Conservation (phyloP, 2,113 vertebrate species). For the Rana temporaria region DNA sequence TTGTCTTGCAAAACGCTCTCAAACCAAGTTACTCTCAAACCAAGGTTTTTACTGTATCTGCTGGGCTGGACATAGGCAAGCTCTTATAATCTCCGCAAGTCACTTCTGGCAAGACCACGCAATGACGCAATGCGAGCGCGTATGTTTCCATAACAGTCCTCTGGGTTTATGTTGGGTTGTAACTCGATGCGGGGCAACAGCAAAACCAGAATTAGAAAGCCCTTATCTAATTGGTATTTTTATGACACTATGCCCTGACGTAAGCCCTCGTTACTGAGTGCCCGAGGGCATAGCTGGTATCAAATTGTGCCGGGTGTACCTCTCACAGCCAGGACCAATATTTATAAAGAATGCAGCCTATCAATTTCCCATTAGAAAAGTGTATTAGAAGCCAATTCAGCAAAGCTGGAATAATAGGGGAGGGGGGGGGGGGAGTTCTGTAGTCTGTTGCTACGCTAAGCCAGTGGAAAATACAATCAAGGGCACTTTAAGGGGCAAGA, state of each 20-base stretch:
- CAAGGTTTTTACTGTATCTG: no score
- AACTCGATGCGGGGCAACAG: not conserved
- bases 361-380: no score
- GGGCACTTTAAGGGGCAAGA: no score
- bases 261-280: not conserved
- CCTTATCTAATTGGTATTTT: slow-evolving; percentile 20
- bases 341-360: no score
- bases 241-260: not conserved
- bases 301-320: not conserved
- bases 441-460: no score
- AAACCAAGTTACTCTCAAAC: no score
- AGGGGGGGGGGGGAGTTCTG: no score
- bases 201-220: slow-evolving; percentile 24
- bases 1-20: no score
- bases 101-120: not conserved
- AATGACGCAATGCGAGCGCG: not conserved
- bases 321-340: no score
- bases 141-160: slow-evolving; percentile 10
- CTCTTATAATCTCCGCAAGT: not conserved
- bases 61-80: not conserved
- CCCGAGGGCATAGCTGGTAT: not conserved
- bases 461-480: no score
- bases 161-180: not conserved
- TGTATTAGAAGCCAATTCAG: no score
- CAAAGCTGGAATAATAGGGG: no score